Base-by-base conservation (phyloP, 2,113 vertebrate genomes). In the Lutjanus erythropterus region DNA sequence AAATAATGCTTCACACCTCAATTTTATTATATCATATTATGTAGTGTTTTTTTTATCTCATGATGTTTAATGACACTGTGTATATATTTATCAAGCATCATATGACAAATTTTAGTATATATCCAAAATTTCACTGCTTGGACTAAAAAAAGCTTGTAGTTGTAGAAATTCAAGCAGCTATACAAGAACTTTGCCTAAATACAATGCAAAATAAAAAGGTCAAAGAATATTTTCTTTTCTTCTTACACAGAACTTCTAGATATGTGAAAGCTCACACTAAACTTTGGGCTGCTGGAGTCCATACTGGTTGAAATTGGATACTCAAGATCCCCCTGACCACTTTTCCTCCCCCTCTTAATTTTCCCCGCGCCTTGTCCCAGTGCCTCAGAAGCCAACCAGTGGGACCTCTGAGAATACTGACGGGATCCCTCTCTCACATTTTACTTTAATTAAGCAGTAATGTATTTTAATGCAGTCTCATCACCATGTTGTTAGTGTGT, bases 371-470 rank as follows among this genome's bases (percentile, higher is more conserved):
- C 59, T 35, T 23, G 37, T 27, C 42, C 27, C 64, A 16, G n/a
- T 41, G 49, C 31, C 49, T 56, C 19, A 62, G 29, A 23, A 58
- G 47, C 44, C 29, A 37, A 53, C 61, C 23, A 41, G 41, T 52
- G 55, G 56, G 46, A 53, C 35, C 53, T 55, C 46, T 31, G 77
- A 77, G 39, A 59, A 55, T 61, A 31, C 49, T 31, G 31, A 39
- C 52, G 37, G 27, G 29, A 64, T 49, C 37, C n/a, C 47, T 56
- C 49, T 80, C 27, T 52, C 49, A 29, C 61, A 39, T 78, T 71
- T 72, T 71, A 53, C 41, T 44, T 14, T 27, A 67, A 53, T 50
- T 79, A 31, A 33, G 35, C 74, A 33, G 21, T 50, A 65, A 68
- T 56, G 29, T 15, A 18, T 67, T 80, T 78, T 44, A 5, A n/a